Evolutionary conservation across 2,888 invertebrate species (phyloP), one percentile per base, ranked within the genome.

Genomic region (Pterostichus niger): DNA sequence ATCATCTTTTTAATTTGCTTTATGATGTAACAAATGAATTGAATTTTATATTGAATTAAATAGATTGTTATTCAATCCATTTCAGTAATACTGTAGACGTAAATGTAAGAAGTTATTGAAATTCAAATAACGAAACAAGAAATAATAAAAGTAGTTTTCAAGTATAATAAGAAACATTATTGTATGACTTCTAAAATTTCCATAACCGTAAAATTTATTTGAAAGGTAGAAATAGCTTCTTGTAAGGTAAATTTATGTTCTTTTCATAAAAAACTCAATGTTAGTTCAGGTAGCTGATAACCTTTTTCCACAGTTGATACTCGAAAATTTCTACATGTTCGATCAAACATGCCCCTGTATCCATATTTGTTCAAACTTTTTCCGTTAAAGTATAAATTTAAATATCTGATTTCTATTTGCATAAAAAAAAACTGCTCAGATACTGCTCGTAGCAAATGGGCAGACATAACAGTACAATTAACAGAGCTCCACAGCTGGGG

Each of bases 361-460:
- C 15, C 17, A 17, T 56, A 17, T 56, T 56, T 56, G 13, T 44
- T 71, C 11, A 71, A 71, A 40, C 15, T 71, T 71, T 71, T 44
- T 40, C 68, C 68, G 46, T 40, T 64, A 13, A 64, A 64, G 11
- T 71, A 71, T 44, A 71, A 71, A 71, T 71, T 40, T 17, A 46
- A 71, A 71, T 71, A 71, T 71, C 68, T 44, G 68, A 71, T 71
- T 71, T 40, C 68, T 71, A 44, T 44, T 71, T 71, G 44, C 68
- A 71, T 35, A 24, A 44, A 71, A 71, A 24, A 71, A 40, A 33
- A 31, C 61, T 35, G 68, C 68, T 71, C 15, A 15, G n/a, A n/a
- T n/a, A n/a, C n/a, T n/a, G n/a, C n/a, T n/a, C 33, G 15, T 71
- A 44, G 68, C 68, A 44, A 46, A 71, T 13, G 68, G 17, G 44